These are phyloP conservation scores for Prosapia bicincta DNA, from an alignment of 2,888 invertebrate species.

Conservation along the genomic window DNA sequence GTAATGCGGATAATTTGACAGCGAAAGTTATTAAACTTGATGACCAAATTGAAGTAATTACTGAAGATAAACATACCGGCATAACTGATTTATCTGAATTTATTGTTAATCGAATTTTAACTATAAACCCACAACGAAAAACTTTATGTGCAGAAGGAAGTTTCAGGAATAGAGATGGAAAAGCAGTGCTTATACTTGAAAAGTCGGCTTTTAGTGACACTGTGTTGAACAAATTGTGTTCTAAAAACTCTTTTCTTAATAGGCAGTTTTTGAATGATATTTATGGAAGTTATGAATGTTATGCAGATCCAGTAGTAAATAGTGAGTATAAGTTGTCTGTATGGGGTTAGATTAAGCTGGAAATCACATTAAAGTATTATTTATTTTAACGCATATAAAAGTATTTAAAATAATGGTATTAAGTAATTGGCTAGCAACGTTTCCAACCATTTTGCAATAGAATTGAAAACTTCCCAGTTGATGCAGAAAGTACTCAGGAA, in stretches of 20 bases:
- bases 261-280: slow-evolving; percentile 77
- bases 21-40: neutral
- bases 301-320: slow-evolving; percentile 53
- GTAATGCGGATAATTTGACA: too few relatives aligned
- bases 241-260: slow-evolving; percentile 55
- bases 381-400: too few relatives aligned
- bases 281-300: slow-evolving; percentile 77
- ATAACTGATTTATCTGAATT: slow-evolving; percentile 60
- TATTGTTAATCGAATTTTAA: slow-evolving; percentile 61
- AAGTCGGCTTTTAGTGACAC: slow-evolving; percentile 75
- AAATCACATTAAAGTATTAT: too few relatives aligned
- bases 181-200: slow-evolving; percentile 72
- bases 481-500: too few relatives aligned
- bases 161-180: slow-evolving; percentile 56
- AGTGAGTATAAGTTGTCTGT: slow-evolving; percentile 14
- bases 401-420: too few relatives aligned
- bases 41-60: neutral
- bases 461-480: too few relatives aligned
- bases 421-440: too few relatives aligned
- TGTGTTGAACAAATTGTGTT: slow-evolving; percentile 54
- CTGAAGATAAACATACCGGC: neutral
- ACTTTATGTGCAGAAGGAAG: slow-evolving; percentile 65
- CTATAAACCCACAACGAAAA: slow-evolving; percentile 70
- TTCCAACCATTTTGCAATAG: too few relatives aligned
- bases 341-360: too few relatives aligned